Percentiles rank a stretch among this genome's conserved stretches.
phyloP scores from a whole-genome alignment of 2,113 vertebrate genomes.

The Elaphurus davidianus region DNA sequence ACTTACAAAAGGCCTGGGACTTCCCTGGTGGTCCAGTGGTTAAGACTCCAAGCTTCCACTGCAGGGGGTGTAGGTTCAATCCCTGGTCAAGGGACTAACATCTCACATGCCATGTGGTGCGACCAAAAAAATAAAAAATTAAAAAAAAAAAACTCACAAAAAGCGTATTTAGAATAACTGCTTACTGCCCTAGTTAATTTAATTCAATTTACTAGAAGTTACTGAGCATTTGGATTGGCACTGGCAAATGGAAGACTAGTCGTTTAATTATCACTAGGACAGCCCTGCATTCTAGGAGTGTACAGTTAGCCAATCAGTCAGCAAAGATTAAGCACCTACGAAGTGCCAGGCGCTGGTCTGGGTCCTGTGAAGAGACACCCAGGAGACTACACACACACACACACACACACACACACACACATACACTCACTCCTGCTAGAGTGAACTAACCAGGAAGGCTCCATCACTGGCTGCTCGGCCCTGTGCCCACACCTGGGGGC shows the following conservation, averaged over 20 bases:
- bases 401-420: fast-evolving
- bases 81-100: not conserved
- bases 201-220: not conserved
- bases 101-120: fast-evolving
- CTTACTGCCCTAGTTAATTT: not conserved
- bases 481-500: not conserved
- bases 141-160: not conserved
- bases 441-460: not conserved
- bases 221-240: not conserved
- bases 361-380: not conserved
- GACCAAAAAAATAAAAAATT: not conserved
- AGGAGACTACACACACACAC: not conserved
- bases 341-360: not conserved
- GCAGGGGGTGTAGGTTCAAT: not conserved
- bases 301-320: not conserved
- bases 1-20: not conserved
- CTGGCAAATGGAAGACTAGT: not conserved
- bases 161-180: not conserved
- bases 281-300: not conserved
- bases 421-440: not conserved
- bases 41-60: not conserved
- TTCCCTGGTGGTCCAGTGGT: not conserved
- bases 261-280: not conserved
- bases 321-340: not conserved
- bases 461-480: not conserved